Evolutionary conservation across 2,797 vertebrate species (phyloP).

Genomic region (Varecia variegata): DNA sequence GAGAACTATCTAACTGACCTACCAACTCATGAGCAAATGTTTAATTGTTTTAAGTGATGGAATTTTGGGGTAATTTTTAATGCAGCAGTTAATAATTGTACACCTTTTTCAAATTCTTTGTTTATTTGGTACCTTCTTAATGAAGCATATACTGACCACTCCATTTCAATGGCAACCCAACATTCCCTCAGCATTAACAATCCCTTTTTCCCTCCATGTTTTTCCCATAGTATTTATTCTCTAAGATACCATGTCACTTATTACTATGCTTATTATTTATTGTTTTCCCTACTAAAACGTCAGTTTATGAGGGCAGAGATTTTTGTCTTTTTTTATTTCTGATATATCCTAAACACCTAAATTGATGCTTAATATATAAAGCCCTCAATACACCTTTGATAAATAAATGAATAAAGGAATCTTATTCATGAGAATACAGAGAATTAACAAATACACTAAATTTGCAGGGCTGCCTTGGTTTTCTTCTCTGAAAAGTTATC

Average conservation of each 20-base stretch:
- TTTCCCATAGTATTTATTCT: neutral
- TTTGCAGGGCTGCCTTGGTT: neutral
- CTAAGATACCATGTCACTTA: neutral
- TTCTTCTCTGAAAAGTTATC: neutral
- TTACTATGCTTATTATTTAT: slow-evolving; percentile 10
- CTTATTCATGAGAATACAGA: neutral
- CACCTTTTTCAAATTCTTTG: neutral
- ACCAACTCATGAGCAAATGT: neutral
- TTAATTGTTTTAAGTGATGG: slow-evolving; percentile 12
- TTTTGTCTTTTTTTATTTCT: neutral
- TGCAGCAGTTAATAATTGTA: neutral
- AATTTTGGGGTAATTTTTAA: neutral
- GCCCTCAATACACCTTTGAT: neutral
- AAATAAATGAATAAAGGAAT: slow-evolving; percentile 42
- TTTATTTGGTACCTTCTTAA: neutral
- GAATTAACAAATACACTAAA: neutral
- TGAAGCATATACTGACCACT: neutral
- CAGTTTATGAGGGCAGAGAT: neutral
- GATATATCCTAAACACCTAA: neutral
- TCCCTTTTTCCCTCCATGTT: neutral
- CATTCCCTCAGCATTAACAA: neutral
- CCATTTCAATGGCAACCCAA: neutral
- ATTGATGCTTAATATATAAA: neutral
- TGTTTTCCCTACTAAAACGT: neutral
- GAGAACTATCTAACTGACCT: neutral